A percentile compares a stretch with the other conserved stretches of the same genome.
phyloP scores from a whole-genome alignment of 2,797 vertebrate genomes.

The Etheostoma perlongum region DNA sequence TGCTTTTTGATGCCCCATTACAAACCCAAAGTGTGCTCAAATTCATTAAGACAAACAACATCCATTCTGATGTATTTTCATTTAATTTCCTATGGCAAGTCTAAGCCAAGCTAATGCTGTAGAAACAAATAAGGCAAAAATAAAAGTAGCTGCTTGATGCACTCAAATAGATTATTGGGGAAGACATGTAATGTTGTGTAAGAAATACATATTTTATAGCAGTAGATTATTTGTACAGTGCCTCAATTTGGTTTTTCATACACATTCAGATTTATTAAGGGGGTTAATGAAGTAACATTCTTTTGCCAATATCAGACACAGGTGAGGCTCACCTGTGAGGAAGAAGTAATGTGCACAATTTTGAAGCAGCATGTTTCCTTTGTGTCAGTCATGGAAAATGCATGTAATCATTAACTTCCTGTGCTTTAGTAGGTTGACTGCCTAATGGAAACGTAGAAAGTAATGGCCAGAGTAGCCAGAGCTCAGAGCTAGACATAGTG shows the following conservation, averaged over 20 bases:
- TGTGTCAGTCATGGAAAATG: not conserved
- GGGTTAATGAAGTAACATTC: not conserved
- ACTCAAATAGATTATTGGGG: constrained; percentile 45
- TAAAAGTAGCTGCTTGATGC: constrained; percentile 46
- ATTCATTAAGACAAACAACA: constrained; percentile 61
- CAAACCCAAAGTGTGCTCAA: constrained; percentile 43
- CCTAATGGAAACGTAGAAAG: not conserved
- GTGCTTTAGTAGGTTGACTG: not conserved
- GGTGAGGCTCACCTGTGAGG: not conserved
- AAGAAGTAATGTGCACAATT: not conserved
- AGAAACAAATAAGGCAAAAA: constrained; percentile 58
- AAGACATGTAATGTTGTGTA: constrained; percentile 32
- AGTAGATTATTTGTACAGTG: not conserved
- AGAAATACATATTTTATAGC: constrained; percentile 44
- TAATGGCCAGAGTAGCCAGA: not conserved
- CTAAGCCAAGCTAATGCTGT: constrained; percentile 31
- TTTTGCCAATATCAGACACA: not conserved
- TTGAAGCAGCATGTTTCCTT: not conserved
- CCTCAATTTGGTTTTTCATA: not conserved
- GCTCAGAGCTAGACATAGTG: not conserved
- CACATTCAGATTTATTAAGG: not conserved
- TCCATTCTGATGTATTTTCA: constrained; percentile 62
- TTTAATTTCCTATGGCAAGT: constrained; percentile 56
- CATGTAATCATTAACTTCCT: not conserved
- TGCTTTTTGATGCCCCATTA: constrained; percentile 48